Percentiles rank a stretch among this genome's conserved stretches.
These are phyloP conservation scores for Semaprochilodus insignis DNA, from an alignment of 2,797 vertebrate species.

Conservation along the genomic window DNA sequence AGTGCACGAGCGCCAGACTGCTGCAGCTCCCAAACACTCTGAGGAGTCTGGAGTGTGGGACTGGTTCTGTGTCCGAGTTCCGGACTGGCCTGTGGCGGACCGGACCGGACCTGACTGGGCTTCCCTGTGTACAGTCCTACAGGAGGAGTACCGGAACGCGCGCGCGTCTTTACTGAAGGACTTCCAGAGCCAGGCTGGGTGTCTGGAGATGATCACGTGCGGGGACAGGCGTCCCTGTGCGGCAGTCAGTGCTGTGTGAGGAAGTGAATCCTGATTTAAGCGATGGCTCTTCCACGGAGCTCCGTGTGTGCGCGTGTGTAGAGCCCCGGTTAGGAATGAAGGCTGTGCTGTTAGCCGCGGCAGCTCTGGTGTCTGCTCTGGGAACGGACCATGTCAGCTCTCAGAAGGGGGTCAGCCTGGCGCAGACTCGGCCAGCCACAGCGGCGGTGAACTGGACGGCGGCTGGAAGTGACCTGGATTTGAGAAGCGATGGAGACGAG, in stretches of 20 bases:
- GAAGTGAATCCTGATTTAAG: conserved; percentile 12
- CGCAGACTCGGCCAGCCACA: not conserved
- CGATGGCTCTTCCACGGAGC: conserved; percentile 16
- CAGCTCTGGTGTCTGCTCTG: conserved; percentile 36
- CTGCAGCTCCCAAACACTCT: not conserved
- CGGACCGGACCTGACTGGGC: not conserved
- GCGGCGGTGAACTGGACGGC: not conserved
- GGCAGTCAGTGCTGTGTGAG: conserved; percentile 6
- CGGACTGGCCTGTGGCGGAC: not conserved
- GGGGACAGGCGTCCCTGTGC: not conserved
- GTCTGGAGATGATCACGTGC: not conserved
- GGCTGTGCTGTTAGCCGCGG: conserved; percentile 35
- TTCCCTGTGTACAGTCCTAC: not conserved
- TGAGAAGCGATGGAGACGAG: conserved; percentile 59
- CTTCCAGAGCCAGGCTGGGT: not conserved
- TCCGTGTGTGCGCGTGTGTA: not conserved
- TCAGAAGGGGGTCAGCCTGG: not conserved
- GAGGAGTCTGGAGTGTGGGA: not conserved
- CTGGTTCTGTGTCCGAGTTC: not conserved
- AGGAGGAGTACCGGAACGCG: not conserved
- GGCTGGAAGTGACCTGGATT: not conserved
- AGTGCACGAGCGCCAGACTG: not conserved
- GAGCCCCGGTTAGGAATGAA: conserved; percentile 35
- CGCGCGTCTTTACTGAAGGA: not conserved
- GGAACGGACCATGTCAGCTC: conserved; percentile 29